phyloP scores from a whole-genome alignment of 2,113 vertebrate genomes.

The Oreochromis niloticus region DNA sequence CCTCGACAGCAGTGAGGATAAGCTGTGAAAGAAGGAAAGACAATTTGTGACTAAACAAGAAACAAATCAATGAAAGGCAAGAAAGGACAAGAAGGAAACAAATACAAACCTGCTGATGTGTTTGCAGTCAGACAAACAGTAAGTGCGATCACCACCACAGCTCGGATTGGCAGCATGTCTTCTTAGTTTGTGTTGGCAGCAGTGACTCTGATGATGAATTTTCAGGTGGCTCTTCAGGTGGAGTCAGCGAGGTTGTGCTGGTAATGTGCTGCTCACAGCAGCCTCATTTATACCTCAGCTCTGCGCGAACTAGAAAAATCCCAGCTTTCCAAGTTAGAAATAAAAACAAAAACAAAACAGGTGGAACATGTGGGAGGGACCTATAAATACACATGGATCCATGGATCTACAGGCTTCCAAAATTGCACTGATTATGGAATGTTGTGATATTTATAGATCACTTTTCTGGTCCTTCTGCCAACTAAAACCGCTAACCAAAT shows the following conservation, averaged over 20 bases:
- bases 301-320: not conserved
- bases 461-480: too few species aligned
- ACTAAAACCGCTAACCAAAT: too few species aligned
- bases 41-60: too few species aligned
- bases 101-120: constrained; percentile 18
- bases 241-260: not conserved
- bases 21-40: too few species aligned
- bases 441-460: not conserved
- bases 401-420: not conserved
- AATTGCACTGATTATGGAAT: not conserved
- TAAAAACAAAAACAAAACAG: not conserved
- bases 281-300: not conserved
- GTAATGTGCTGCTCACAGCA: not conserved
- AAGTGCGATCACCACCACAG: constrained; percentile 21
- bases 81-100: too few species aligned
- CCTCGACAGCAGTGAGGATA: constrained; percentile 36
- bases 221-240: not conserved
- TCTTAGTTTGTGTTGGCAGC: constrained; percentile 4
- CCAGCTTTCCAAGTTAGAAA: not conserved
- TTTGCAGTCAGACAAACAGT: constrained; percentile 16
- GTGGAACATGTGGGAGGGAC: not conserved
- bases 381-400: not conserved
- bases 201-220: not conserved
- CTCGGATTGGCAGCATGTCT: constrained; percentile 48
- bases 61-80: too few species aligned